Conservation (phyloP, 2,113 vertebrate species). For the Pseudopipra pipra region DNA sequence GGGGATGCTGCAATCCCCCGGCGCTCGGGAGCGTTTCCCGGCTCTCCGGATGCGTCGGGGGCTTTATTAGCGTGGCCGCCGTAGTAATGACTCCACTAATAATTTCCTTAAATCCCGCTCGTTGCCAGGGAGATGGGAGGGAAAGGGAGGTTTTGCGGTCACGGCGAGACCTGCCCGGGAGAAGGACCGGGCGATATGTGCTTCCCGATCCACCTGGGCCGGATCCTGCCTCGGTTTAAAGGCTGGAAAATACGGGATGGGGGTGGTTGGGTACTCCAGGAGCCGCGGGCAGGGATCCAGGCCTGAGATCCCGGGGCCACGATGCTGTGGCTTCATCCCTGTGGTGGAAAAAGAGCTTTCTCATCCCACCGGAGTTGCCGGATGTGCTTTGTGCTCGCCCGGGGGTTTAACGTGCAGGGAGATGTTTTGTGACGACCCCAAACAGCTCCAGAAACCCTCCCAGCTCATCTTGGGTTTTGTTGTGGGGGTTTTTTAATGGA, state of each 20-base stretch:
- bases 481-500: background rate
- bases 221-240: background rate
- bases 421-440: background rate
- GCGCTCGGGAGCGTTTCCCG: background rate
- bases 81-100: background rate
- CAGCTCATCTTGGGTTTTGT: background rate
- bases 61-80: background rate
- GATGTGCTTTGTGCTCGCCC: background rate
- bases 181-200: rapidly evolving
- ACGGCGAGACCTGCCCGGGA: background rate
- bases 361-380: background rate
- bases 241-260: background rate
- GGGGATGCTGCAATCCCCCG: background rate
- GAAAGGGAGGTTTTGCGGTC: background rate
- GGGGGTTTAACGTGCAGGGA: rapidly evolving
- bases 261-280: background rate
- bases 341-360: background rate
- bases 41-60: background rate
- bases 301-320: background rate
- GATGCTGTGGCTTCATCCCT: background rate
- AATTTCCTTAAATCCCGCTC: background rate
- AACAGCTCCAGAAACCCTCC: background rate
- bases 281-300: background rate
- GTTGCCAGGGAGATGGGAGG: background rate
- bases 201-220: background rate